phyloP scores from a whole-genome alignment of 2,113 vertebrate species.

The Mesoclemmys tuberculata region DNA sequence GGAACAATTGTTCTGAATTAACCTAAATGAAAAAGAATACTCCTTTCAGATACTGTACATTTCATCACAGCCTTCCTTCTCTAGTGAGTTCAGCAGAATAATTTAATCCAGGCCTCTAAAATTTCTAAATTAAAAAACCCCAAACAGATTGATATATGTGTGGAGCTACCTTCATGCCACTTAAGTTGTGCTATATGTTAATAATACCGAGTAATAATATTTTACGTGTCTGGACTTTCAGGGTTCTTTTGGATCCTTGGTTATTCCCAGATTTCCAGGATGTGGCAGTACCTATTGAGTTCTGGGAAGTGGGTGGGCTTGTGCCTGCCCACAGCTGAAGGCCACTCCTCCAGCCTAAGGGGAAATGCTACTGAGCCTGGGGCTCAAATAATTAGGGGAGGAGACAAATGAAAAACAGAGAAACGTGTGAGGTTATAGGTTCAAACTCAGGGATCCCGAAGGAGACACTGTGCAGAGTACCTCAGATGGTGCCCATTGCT shows the following conservation, averaged over 20 bases:
- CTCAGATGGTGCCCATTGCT: too few relatives aligned
- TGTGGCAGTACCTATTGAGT: too few relatives aligned
- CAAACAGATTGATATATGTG: neutral
- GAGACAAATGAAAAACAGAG: too few relatives aligned
- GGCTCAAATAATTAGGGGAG: too few relatives aligned
- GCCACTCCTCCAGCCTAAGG: too few relatives aligned
- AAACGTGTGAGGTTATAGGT: too few relatives aligned
- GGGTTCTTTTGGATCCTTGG: neutral
- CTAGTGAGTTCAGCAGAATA: neutral
- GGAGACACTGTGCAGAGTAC: too few relatives aligned
- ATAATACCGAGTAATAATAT: neutral
- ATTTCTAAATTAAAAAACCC: neutral
- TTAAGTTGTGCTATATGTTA: neutral
- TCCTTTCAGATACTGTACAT: neutral
- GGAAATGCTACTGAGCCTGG: too few relatives aligned
- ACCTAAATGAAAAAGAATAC: neutral
- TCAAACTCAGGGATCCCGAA: too few relatives aligned
- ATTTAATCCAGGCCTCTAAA: fast-evolving
- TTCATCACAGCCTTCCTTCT: neutral
- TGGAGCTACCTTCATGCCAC: neutral
- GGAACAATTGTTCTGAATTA: neutral
- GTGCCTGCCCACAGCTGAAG: too few relatives aligned
- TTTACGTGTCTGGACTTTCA: neutral
- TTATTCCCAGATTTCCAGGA: neutral
- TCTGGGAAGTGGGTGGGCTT: too few relatives aligned